Evolutionary conservation across 2,113 vertebrate genomes (phyloP).

Genomic region (Peromyscus californicus): DNA sequence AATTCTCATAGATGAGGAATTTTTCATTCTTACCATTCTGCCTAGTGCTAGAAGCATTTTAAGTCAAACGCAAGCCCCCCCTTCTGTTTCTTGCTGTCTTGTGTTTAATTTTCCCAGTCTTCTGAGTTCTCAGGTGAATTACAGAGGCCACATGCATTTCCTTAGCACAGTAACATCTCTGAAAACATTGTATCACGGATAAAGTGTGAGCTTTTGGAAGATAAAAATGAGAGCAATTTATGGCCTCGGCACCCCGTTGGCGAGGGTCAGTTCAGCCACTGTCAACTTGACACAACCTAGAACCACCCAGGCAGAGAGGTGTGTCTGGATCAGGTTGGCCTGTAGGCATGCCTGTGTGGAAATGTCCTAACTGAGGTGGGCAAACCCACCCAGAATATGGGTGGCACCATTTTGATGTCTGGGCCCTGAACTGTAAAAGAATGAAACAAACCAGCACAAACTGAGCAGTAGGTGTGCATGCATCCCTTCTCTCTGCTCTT

Average conservation of each 20-base stretch:
- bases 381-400: neutral
- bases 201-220: neutral
- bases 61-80: neutral
- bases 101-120: neutral
- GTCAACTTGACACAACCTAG: neutral
- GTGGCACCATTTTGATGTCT: too few species aligned
- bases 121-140: neutral
- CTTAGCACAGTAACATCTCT: neutral
- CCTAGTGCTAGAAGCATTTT: neutral
- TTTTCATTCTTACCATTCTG: slow-evolving; percentile 67
- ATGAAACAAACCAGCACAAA: neutral
- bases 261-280: neutral
- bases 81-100: neutral
- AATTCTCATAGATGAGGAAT: slow-evolving; percentile 73
- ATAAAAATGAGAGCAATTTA: neutral
- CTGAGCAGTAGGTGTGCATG: neutral
- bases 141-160: neutral
- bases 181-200: neutral
- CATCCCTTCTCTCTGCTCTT: neutral
- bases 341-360: neutral
- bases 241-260: neutral
- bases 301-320: neutral
- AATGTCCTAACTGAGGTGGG: neutral
- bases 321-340: neutral
- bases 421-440: neutral